Evolutionary conservation across 2,113 vertebrate species (phyloP), one percentile per base, ranked within the genome.

Genomic region (Microcebus tavaratra): DNA sequence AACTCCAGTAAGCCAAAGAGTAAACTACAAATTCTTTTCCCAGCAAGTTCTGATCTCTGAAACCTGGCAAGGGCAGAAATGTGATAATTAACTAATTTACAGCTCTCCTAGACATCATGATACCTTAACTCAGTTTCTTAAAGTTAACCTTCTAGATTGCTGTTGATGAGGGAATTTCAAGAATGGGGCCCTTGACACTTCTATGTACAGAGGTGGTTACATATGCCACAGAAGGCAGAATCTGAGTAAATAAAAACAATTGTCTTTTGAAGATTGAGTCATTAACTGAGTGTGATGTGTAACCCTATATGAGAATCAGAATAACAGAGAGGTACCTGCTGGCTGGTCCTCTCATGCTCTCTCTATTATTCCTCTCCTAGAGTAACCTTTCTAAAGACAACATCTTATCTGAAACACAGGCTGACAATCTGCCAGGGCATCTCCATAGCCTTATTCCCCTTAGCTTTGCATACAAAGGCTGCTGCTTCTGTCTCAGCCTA

Each of bases 71-170:
- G 83, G 55, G 23, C 36, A 88, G 48, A 90, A 48, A 96, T 36
- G 39, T 90, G 92, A 72, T 95, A 89, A 94, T 97, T 84, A 95
- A 93, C 57, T 90, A 65, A 96, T 96, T 88, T 90, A 55, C 73
- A 73, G 25, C 81, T 88, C 76, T 84, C 61, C 48, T 80, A 45
- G 85, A 63, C 57, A 78, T 29, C 63, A 48, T 75, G 59, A 42
- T 90, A 90, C 65, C 70, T 91, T 80, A 78, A 95, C 79, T 92
- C 10, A 20, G 12, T 68, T 94, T 96, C 73, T 90, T 81, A 6
- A 72, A 94, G 92, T 94, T 85, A 79, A 85, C 90, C 81, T 92
- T 70, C 79, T 23, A 31, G 48, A 20, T 53, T 90, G 73, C 63
- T 97, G 90, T 88, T 96, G 90, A 92, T 92, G 65, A 96, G 70